Percentiles rank a stretch among this genome's conserved stretches.
phyloP scores from a whole-genome alignment of 2,888 invertebrate genomes.

The Andrena camellia region DNA sequence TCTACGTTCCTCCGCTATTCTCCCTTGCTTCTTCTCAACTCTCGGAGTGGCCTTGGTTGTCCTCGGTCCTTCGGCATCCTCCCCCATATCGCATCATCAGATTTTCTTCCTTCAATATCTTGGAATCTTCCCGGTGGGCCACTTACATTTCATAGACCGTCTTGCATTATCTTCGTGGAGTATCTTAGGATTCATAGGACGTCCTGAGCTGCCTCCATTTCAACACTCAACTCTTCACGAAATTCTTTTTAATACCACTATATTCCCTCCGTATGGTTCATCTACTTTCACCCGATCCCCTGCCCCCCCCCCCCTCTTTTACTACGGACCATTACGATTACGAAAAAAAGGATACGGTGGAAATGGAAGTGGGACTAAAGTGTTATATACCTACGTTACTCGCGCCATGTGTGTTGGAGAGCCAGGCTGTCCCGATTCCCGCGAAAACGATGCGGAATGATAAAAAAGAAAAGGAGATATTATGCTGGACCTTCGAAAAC shows the following conservation, averaged over 20 bases:
- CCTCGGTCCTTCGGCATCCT: neutral
- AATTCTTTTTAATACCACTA: neutral
- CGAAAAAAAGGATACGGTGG: too few relatives aligned
- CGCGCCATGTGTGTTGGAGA: too few relatives aligned
- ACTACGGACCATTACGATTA: too few relatives aligned
- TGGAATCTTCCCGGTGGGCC: neutral
- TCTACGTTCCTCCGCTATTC: neutral
- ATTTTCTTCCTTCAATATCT: neutral
- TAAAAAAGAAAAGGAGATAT: neutral
- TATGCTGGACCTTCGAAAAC: conserved; percentile 32
- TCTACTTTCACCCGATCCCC: neutral
- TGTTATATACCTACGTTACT: too few relatives aligned
- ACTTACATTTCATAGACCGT: neutral
- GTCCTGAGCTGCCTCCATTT: neutral
- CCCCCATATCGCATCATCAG: neutral
- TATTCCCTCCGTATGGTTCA: too few relatives aligned
- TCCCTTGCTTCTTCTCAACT: neutral
- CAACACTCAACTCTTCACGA: neutral
- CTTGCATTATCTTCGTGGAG: neutral
- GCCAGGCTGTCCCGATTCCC: too few relatives aligned
- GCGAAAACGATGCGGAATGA: neutral
- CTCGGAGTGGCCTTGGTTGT: too few relatives aligned
- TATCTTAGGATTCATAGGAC: neutral
- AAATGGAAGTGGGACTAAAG: too few relatives aligned
- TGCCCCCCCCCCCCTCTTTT: too few relatives aligned